phyloP scores from a whole-genome alignment of 2,113 vertebrate genomes.

The Oostethus manadensis region DNA sequence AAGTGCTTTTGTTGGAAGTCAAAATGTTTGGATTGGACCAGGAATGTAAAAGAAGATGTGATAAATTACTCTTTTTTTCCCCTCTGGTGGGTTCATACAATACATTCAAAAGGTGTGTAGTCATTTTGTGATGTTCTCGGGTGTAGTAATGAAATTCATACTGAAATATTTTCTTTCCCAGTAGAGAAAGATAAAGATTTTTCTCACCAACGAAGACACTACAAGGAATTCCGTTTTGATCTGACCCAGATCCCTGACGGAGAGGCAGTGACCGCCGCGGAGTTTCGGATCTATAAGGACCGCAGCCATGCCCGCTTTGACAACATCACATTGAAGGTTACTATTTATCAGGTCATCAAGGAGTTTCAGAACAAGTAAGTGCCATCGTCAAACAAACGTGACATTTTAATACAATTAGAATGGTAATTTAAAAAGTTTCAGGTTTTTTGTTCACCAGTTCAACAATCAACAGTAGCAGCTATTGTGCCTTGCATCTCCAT shows the following conservation, averaged over 20 bases:
- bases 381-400: neutral
- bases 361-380: conserved; percentile 90
- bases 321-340: conserved; percentile 91
- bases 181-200: conserved; percentile 98
- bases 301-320: conserved; percentile 83
- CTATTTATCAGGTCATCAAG: conserved; percentile 94
- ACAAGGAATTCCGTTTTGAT: conserved; percentile 98
- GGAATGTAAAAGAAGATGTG: conserved; percentile 65
- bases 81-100: conserved; percentile 38
- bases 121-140: conserved; percentile 20
- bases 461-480: conserved; percentile 11
- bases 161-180: conserved; percentile 62
- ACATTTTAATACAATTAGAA: too few species aligned
- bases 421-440: too few species aligned
- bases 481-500: conserved; percentile 28
- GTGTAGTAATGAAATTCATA: conserved; percentile 34
- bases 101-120: conserved; percentile 39
- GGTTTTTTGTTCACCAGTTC: neutral
- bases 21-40: conserved; percentile 71
- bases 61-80: conserved; percentile 55
- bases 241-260: conserved; percentile 94
- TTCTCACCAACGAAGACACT: conserved; percentile 93
- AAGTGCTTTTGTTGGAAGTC: conserved; percentile 73
- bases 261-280: conserved; percentile 93
- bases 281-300: conserved; percentile 97